Conservation (phyloP, 30 jellyfish, hydroid and myxozoan species). For the Nemopilema nomurai region DNA sequence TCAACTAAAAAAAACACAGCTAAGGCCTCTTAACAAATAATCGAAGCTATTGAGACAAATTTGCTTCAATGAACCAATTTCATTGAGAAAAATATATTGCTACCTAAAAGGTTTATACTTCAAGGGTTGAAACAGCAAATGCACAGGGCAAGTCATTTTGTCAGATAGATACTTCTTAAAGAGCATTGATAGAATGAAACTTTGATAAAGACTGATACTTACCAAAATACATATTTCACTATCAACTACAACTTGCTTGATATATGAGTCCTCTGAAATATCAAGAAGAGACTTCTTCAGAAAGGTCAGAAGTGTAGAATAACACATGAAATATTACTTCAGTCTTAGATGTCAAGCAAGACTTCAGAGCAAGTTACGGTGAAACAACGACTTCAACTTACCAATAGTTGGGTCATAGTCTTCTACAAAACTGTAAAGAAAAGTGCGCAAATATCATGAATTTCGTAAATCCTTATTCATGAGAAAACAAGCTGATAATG, state of each 20-base stretch:
- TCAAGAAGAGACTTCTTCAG: background rate
- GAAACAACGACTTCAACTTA: too few species aligned
- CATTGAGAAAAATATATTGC: too few species aligned
- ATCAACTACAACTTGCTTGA: constrained; percentile 98
- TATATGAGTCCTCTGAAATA: constrained; percentile 94
- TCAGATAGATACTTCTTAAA: too few species aligned
- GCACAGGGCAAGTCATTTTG: too few species aligned
- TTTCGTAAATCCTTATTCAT: background rate
- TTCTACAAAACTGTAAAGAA: constrained; percentile 92
- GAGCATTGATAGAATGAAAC: background rate
- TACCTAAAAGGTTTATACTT: too few species aligned
- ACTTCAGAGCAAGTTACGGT: background rate
- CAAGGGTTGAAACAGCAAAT: too few species aligned
- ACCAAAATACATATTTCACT: constrained; percentile 96
- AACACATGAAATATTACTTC: too few species aligned
- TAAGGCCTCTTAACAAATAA: too few species aligned
- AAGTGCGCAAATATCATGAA: background rate
- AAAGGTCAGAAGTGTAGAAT: background rate
- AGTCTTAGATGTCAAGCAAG: background rate
- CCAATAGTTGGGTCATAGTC: constrained; percentile 99
- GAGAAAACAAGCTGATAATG: background rate
- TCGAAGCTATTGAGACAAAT: too few species aligned
- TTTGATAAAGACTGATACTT: constrained; percentile 14
- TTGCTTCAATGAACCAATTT: too few species aligned
- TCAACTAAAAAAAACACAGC: too few species aligned